A percentile compares a stretch with the other conserved stretches of the same genome.
Conservation (phyloP, 2,113 vertebrate species). For the Cheilinus undulatus region DNA sequence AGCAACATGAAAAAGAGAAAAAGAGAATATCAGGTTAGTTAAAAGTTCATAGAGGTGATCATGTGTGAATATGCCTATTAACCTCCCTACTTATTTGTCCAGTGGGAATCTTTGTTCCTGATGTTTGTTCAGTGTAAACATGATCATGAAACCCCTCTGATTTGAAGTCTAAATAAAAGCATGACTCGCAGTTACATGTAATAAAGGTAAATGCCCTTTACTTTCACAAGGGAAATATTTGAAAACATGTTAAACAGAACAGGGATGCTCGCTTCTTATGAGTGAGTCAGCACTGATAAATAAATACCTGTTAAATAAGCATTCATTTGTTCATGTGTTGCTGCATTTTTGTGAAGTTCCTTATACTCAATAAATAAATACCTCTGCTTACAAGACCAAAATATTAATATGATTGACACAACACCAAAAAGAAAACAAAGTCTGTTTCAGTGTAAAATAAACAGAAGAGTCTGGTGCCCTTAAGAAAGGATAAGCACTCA, state of each 20-base stretch:
- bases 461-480: no score
- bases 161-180: conserved; percentile 31
- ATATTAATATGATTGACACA: no score
- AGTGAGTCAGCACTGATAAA: not conserved
- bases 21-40: conserved; percentile 19
- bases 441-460: no score
- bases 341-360: not conserved
- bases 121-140: conserved; percentile 35
- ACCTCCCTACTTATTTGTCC: conserved; percentile 3
- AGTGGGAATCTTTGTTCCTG: conserved; percentile 15
- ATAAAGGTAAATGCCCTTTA: no score
- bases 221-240: no score
- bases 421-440: no score
- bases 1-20: conserved; percentile 31
- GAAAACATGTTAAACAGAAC: not conserved
- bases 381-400: no score
- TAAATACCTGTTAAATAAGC: not conserved
- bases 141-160: conserved; percentile 39
- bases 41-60: conserved; percentile 36
- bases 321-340: not conserved
- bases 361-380: not conserved
- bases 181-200: conserved; percentile 20
- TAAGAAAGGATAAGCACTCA: no score
- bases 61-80: conserved; percentile 19
- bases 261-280: not conserved